phyloP scores from a whole-genome alignment of 2,888 invertebrate genomes.

The Abscondita cerata region DNA sequence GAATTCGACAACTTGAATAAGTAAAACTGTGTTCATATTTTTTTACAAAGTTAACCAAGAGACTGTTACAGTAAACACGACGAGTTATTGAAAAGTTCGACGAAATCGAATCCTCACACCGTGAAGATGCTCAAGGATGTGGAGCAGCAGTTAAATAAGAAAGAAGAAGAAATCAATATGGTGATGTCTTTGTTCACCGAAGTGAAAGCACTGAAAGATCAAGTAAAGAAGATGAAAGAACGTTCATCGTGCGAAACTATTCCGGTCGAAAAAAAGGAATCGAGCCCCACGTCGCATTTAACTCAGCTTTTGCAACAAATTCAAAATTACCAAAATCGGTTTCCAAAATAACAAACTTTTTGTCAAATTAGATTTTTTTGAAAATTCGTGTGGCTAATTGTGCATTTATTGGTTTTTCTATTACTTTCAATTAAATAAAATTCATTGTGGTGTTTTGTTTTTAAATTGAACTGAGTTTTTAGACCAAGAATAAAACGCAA shows the following conservation, averaged over 20 bases:
- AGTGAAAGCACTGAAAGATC: slow-evolving; percentile 56
- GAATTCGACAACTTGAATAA: slow-evolving; percentile 55
- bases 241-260: slow-evolving; percentile 46
- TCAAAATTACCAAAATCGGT: slow-evolving; percentile 53
- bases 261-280: slow-evolving; percentile 47
- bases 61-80: slow-evolving; percentile 52
- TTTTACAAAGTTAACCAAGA: neutral
- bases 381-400: no score
- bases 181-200: slow-evolving; percentile 57
- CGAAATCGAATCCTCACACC: slow-evolving; percentile 28
- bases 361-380: no score
- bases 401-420: no score
- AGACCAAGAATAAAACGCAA: no score
- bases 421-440: no score
- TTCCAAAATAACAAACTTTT: no score
- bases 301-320: slow-evolving; percentile 56
- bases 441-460: no score
- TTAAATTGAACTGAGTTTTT: no score
- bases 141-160: slow-evolving; percentile 53
- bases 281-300: slow-evolving; percentile 53
- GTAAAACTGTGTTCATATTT: slow-evolving; percentile 38
- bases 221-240: slow-evolving; percentile 52
- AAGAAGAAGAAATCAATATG: slow-evolving; percentile 58
- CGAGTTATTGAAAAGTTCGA: slow-evolving; percentile 44
- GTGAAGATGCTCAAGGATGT: slow-evolving; percentile 51